Base-by-base conservation (phyloP, 2,797 vertebrate species). In the Podarcis lilfordi region DNA sequence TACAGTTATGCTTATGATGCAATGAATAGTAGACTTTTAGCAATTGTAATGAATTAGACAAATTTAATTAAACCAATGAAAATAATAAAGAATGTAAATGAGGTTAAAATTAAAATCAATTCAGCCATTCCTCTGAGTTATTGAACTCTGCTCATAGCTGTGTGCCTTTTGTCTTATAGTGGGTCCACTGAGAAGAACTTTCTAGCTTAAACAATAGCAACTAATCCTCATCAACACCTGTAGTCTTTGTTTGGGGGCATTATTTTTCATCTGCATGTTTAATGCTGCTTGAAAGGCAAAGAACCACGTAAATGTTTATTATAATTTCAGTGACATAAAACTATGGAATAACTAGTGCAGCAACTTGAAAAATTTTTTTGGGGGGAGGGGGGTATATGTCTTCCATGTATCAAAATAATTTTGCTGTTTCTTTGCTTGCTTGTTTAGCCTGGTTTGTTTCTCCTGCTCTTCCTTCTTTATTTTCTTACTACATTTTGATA, bases 61-160 rank as follows among this genome's bases (percentile, higher is more conserved):
- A 66, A 75, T 87, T 75, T 81, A 80, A 80, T 80, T 72, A 87
- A 40, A 23, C 45, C 59, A 75, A 81, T n/a, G 35, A 71, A 81
- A 74, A 72, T 86, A 80, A 72, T 45, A 25, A 80, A 80, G 81
- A 74, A 61, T 59, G 32, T 81, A 43, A 43, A 75, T 81, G 69
- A 43, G 45, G 61, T 81, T 81, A 72, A 61, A 37, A 87, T 74
- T 55, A 21, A 87, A 81, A 75, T 64, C 27, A 45, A 61, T 72
- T 74, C 50, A 87, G 37, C 11, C 1, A 11, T 80, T 43, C 69
- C 35, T 64, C 27, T 61, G 66, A n/a, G 50, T 17, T 55, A n/a
- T 11, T 74, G 61, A 87, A 66, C 4, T 75, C 17, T 45, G 37
- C 40, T 75, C 3, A 75, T 75, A 21, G 27, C 3, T 74, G 37